Base-by-base conservation (phyloP, 2,113 vertebrate species). In the Nyctibius bracteatus region DNA sequence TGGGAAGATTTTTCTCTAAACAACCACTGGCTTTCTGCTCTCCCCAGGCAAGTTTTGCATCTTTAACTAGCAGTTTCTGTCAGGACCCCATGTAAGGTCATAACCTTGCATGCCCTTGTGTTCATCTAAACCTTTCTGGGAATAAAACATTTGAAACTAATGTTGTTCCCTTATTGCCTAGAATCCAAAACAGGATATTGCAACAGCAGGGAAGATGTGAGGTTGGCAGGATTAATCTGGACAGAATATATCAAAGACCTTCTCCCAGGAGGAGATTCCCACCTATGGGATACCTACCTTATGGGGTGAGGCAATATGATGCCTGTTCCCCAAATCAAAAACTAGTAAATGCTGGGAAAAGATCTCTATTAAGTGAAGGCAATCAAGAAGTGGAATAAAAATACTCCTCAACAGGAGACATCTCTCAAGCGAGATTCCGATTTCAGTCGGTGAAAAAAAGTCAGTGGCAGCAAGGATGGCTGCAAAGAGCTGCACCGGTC, bases 171-270 rank as follows among this genome's bases (percentile, higher is more conserved):
- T 87, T 72, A 87, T 85, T 91, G 84, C 54, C 43, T 74, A 68
- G 89, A 81, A 96, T 89, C 51, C 87, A 91, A 81, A 94, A 20
- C n/a, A 95, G 70, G 74, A 91, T 89, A 85, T 75, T 96, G 78
- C 78, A 96, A 52, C 91, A 87, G 74, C 87, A 95, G 91, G 66
- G 93, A 90, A 87, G 73, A 75, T 86, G 75, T 57, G 43, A 94
- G 65, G 46, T 51, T 86, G 61, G 66, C 3, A 7, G 66, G 31
- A 77, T 92, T 94, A 71, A 77, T 85, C 54, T 70, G 58, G 91
- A 68, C 70, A 95, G 44, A 68, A 65, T 31, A 82, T 85, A 84
- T 92, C 52, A 24, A 79, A 95, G 52, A 51, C 44, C 51, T 93
- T 82, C 72, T 91, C 86, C 61, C 73, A 89, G 81, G 84, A 91